Base-by-base conservation (phyloP, 2,888 invertebrate genomes). In the Theretra japonica region DNA sequence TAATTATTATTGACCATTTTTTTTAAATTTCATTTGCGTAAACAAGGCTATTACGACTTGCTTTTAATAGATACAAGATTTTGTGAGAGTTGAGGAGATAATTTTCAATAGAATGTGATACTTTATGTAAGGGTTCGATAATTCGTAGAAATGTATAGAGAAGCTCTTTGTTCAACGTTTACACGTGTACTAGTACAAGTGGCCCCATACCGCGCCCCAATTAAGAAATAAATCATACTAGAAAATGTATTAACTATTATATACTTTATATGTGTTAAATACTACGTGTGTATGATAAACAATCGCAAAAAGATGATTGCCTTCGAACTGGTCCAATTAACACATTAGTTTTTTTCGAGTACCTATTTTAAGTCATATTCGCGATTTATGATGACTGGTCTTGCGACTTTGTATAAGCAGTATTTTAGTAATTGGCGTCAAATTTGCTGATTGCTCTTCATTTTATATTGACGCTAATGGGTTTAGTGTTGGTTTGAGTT, bases 391-490 rank as follows among this genome's bases (percentile, higher is more conserved):
- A 33, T 33, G n/a, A 65, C 65, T 23, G 0, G 48, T 65, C 11
- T 65, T 41, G 5, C 48, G 48, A 23, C 23, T 65, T n/a, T 23
- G 7, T 30, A 30, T 60, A 62, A 62, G n/a, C 3, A 62, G n/a
- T 33, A 4, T 21, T 62, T 21, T 21, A 41, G 41, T 65, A 48
- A 65, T 65, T 65, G 25, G 65, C 65, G 23, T 48, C 17, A 65
- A 48, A 65, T 65, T 65, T 21, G 23, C 41, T 21, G 23, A 65
- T 65, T 65, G 23, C 17, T 65, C 4, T 21, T 41, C 8, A 21
- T 41, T 62, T 62, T 41, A 59, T 59, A 62, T 33, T 33, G 33
- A 8, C 41, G 62, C 33, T 62, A 62, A 62, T 62, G 33, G 15
- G 4, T 30, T 59, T 19, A n/a, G 28, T 59, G 28, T 59, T 59